Evolutionary conservation across 2,888 invertebrate species (phyloP), one percentile per base, ranked within the genome.

Genomic region (Apocheima hispidaria): DNA sequence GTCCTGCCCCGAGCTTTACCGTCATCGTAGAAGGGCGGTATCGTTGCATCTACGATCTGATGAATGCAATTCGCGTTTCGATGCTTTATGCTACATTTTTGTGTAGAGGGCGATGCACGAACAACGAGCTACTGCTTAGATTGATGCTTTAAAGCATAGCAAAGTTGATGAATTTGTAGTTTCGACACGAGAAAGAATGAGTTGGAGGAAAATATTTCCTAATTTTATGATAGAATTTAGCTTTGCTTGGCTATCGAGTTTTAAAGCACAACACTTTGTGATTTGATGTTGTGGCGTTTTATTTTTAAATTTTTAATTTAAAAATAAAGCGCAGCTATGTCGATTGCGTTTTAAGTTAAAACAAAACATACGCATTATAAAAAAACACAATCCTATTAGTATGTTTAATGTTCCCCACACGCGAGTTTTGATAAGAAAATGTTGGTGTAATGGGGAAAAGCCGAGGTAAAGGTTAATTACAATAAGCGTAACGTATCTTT

Each of bases 11-110:
- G 0, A 35, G 38, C 35, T 33, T 21, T 51, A 50, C 66, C 67
- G 70, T 77, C 79, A 80, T 82, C 77, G 81, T 78, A 73, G 75
- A 68, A 75, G 65, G 65, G 59, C 56, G 62, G 71, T 81, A 83
- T 82, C 78, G 75, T 61, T 74, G 70, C 75, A 82, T 81, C 77
- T 73, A 75, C 66, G 68, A 75, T 72, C 70, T 70, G 72, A 70
- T 68, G 77, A 80, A 81, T 83, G 81, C 80, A 82, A 72, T 76
- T 74, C 73, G 82, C 79, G 79, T 80, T 82, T 78, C 81, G 77
- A 82, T 80, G 84, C 75, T 80, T 77, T 80, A 75, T 78, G 69
- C 66, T 77, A 71, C 73, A 82, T 80, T 81, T 81, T 79, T 78
- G 73, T 79, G 73, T 68, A 67, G 70, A 74, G 82, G 80, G 81